Evolutionary conservation across 2,113 vertebrate genomes (phyloP).

Genomic region (Zosterops pallidus): DNA sequence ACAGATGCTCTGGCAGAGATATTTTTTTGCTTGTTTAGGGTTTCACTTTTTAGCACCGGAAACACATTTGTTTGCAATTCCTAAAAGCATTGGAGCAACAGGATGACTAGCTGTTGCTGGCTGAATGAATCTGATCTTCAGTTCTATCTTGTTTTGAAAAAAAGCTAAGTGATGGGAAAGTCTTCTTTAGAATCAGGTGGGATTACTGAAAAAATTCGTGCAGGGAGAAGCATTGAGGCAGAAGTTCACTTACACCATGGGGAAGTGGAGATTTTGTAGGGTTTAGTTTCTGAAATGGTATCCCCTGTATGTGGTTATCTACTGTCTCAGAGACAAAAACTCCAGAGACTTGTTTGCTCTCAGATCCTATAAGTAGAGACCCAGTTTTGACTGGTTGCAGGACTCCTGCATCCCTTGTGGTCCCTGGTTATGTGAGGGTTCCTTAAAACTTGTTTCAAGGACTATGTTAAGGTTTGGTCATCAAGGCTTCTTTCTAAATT

Average conservation of each 20-base stretch:
- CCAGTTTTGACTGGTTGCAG: rapidly evolving
- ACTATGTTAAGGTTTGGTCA: not conserved
- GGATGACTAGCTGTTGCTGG: not conserved
- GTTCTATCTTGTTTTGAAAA: not conserved
- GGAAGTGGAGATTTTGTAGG: not conserved
- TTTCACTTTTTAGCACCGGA: conserved; percentile 2
- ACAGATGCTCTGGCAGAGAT: conserved; percentile 10
- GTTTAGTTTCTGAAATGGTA: not conserved
- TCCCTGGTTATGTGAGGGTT: not conserved
- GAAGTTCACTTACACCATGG: not conserved
- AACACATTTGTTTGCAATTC: conserved; percentile 9
- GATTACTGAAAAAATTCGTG: not conserved
- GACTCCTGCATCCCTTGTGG: not conserved
- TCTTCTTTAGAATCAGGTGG: conserved; percentile 30
- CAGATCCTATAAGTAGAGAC: not conserved
- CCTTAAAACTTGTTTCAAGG: not conserved
- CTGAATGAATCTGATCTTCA: not conserved
- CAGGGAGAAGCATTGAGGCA: not conserved
- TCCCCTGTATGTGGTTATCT: not conserved
- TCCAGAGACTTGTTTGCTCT: not conserved
- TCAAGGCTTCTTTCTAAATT: not conserved
- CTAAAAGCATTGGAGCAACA: conserved; percentile 18
- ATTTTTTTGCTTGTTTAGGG: not conserved
- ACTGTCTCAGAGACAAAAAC: not conserved
- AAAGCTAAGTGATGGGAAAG: not conserved